Percentiles rank a stretch among this genome's conserved stretches.
These are phyloP conservation scores for Drosophila bifasciata DNA, from an alignment of 1,140 invertebrate genomes.

Conservation along the genomic window DNA sequence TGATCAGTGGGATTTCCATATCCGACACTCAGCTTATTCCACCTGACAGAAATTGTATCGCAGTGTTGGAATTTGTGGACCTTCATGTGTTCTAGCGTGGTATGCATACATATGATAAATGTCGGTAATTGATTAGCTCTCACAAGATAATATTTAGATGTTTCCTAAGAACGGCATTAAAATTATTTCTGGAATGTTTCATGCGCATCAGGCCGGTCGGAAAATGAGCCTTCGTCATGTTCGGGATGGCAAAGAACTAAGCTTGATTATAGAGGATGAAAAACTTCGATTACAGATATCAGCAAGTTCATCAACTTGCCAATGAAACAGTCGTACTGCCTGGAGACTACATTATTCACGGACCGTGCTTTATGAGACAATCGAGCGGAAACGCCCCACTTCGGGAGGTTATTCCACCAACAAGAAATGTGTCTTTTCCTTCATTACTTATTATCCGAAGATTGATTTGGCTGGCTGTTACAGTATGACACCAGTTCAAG, in stretches of 20 bases:
- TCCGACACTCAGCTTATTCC: constrained; percentile 92
- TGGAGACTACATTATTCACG: constrained; percentile 91
- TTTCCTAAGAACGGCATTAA: constrained; percentile 92
- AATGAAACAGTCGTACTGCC: constrained; percentile 90
- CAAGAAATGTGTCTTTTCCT: constrained; percentile 95
- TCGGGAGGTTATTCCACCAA: constrained; percentile 91
- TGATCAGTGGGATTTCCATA: constrained; percentile 92
- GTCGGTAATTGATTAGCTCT: too few species aligned
- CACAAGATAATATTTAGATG: constrained; percentile 85
- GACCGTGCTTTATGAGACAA: constrained; percentile 92
- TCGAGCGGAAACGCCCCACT: constrained; percentile 87
- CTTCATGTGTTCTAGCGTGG: constrained; percentile 91
- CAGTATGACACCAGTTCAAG: constrained; percentile 91
- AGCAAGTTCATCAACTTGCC: constrained; percentile 89
- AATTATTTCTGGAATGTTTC: constrained; percentile 91
- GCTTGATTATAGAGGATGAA: constrained; percentile 90
- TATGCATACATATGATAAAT: constrained; percentile 64
- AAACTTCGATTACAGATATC: constrained; percentile 92
- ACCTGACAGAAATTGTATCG: constrained; percentile 89
- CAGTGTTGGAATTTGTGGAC: constrained; percentile 92
- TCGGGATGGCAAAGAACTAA: constrained; percentile 89
- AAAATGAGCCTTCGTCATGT: constrained; percentile 92
- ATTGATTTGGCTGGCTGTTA: constrained; percentile 89
- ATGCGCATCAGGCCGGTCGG: constrained; percentile 91
- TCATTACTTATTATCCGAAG: constrained; percentile 92